Evolutionary conservation across 1,140 invertebrate genomes (phyloP), one percentile per base, ranked within the genome.

Genomic region (Pantala flavescens): DNA sequence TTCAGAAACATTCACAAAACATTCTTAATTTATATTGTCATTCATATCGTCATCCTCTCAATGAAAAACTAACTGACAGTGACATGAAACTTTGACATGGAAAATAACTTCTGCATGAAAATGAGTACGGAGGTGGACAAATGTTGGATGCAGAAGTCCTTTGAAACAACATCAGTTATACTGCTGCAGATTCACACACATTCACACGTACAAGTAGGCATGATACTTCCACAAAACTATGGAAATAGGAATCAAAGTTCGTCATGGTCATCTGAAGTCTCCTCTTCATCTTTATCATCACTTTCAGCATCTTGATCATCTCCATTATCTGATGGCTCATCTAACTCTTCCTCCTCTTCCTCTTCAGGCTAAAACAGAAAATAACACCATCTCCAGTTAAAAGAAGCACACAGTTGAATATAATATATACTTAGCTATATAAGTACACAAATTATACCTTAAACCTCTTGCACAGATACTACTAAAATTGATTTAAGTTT

Each of bases 291-390:
- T 24, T 75, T 75, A 36, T 23, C 28, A 24, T 71, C 23, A 14
- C 14, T 23, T 9, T 36, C 28, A 36, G 23, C 23, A 2, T 76
- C 74, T 0, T 72, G 24, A 71, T 76, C 72, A 75, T 36, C 42
- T 19, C 55, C 72, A 12, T 24, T 70, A 7, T 28, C 9, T 42
- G 70, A n/a, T 14, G 23, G 23, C 12, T 73, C 74, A n/a, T 76
- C 76, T 70, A 43, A 71, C n/a, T n/a, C n/a, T 16, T 75, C 76
- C 21, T 71, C 72, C 72, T 87, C 86, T 72, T 88, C 86, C 24
- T 87, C 82, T 75, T 90, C 88, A 2, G 87, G 83, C 75, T n/a
- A n/a, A n/a, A n/a, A n/a, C n/a, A n/a, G n/a, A n/a, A n/a, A n/a
- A n/a, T n/a, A 84, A 79, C 77, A 24, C 9, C n/a, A 71, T 11